A percentile compares a stretch with the other conserved stretches of the same genome.
Evolutionary conservation across 2,888 invertebrate genomes (phyloP).

Genomic region (Hermaeophaga mercurialis): DNA sequence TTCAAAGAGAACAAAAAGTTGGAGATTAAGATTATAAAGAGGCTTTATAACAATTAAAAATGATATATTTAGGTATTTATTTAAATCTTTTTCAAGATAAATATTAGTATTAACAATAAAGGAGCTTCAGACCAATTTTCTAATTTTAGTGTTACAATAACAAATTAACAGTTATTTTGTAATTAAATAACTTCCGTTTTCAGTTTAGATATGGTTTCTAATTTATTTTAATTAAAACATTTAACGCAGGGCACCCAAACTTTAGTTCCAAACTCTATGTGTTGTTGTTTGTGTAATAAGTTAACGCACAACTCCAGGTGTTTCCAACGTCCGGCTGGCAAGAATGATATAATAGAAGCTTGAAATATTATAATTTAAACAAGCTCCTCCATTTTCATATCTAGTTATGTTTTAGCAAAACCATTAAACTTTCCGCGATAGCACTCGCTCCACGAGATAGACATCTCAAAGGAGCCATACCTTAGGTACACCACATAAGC

Average conservation of each 20-base stretch:
- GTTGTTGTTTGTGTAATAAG: not conserved
- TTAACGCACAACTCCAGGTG: not conserved
- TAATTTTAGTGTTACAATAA: too few species aligned
- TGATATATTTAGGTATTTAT: too few species aligned
- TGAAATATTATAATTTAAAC: constrained; percentile 8
- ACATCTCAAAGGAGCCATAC: constrained; percentile 50
- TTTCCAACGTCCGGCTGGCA: not conserved
- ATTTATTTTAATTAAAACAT: too few species aligned
- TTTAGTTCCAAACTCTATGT: not conserved
- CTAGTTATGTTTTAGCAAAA: constrained; percentile 23
- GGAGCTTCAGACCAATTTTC: too few species aligned
- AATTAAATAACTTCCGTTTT: too few species aligned
- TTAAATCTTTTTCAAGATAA: too few species aligned
- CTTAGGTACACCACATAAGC: constrained; percentile 46
- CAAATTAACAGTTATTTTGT: too few species aligned
- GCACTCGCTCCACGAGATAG: constrained; percentile 14
- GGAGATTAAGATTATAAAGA: too few species aligned
- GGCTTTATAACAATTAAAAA: too few species aligned
- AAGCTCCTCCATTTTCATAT: constrained; percentile 10
- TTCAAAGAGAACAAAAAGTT: too few species aligned
- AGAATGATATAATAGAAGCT: constrained; percentile 1
- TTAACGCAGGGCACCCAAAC: not conserved
- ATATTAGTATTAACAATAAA: too few species aligned
- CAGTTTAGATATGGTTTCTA: too few species aligned
- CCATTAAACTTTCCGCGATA: constrained; percentile 22